A percentile compares a stretch with the other conserved stretches of the same genome.
Evolutionary conservation across 2,113 vertebrate species (phyloP).

Genomic region (Periophthalmodon schlosseri): DNA sequence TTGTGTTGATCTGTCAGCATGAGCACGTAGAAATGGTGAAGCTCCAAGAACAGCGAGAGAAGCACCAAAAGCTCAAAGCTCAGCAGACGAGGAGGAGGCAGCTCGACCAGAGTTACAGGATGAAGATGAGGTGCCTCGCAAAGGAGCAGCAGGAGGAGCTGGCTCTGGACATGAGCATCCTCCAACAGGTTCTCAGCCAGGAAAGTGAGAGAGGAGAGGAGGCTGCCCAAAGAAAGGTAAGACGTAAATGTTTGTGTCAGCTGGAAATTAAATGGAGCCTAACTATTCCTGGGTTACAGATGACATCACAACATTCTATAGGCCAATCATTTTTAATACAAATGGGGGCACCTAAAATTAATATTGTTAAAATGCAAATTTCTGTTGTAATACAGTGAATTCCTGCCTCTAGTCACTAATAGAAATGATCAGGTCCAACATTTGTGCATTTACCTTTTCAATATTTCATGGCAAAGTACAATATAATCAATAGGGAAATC

Average conservation of each 20-base stretch:
- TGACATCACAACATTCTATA: too few species aligned
- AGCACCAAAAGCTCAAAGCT: constrained; percentile 56
- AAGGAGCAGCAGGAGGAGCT: constrained; percentile 78
- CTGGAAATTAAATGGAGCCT: not conserved
- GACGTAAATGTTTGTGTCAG: not conserved
- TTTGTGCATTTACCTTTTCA: too few species aligned
- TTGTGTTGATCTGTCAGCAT: constrained; percentile 64
- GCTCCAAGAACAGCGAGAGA: constrained; percentile 74
- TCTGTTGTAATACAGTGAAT: too few species aligned
- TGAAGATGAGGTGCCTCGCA: constrained; percentile 76
- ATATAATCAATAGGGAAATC: too few species aligned
- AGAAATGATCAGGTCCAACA: too few species aligned
- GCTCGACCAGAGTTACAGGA: constrained; percentile 70
- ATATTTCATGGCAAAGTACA: too few species aligned
- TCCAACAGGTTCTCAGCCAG: constrained; percentile 71
- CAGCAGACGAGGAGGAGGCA: constrained; percentile 61
- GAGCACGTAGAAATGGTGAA: constrained; percentile 68
- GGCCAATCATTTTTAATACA: too few species aligned
- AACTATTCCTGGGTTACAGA: too few species aligned
- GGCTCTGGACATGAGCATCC: constrained; percentile 77
- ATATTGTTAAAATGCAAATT: too few species aligned
- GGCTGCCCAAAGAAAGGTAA: constrained; percentile 80
- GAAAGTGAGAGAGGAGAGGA: constrained; percentile 65
- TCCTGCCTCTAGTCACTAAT: too few species aligned
- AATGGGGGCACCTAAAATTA: too few species aligned